Conservation (phyloP, 2,888 invertebrate genomes). For the Prosapia bicincta region DNA sequence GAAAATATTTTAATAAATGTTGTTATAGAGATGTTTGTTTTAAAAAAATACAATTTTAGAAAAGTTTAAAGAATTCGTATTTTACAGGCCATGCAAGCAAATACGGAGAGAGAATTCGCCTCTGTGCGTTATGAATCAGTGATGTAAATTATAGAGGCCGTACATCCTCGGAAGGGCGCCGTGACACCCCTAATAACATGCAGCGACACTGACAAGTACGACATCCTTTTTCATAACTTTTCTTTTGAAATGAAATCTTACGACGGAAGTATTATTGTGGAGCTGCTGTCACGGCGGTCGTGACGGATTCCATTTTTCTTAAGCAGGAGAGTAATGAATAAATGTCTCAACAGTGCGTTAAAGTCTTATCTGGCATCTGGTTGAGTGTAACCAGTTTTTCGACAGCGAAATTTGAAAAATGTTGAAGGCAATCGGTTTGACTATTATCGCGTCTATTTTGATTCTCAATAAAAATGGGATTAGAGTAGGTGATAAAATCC, state of each 20-base stretch:
- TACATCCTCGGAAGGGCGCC: background rate
- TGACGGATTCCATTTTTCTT: background rate
- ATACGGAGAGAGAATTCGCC: background rate
- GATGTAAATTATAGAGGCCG: background rate
- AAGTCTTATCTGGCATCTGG: too few species aligned
- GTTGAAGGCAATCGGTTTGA: too few species aligned
- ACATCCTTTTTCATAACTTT: slow-evolving; percentile 2
- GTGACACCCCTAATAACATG: background rate
- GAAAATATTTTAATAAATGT: too few species aligned
- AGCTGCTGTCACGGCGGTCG: background rate
- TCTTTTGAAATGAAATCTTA: slow-evolving; percentile 2
- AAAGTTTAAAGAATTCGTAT: too few species aligned
- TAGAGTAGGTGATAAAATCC: too few species aligned
- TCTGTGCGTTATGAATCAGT: background rate
- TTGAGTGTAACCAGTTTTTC: too few species aligned
- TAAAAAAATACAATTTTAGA: too few species aligned
- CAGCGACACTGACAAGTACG: background rate
- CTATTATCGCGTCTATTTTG: too few species aligned
- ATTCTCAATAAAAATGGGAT: too few species aligned
- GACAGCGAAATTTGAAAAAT: too few species aligned
- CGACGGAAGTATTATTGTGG: background rate
- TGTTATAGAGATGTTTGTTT: too few species aligned
- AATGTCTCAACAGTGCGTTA: background rate
- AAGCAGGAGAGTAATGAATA: background rate
- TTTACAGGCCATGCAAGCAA: too few species aligned